phyloP scores from a whole-genome alignment of 2,113 vertebrate species.

The Periophthalmus modestus region DNA sequence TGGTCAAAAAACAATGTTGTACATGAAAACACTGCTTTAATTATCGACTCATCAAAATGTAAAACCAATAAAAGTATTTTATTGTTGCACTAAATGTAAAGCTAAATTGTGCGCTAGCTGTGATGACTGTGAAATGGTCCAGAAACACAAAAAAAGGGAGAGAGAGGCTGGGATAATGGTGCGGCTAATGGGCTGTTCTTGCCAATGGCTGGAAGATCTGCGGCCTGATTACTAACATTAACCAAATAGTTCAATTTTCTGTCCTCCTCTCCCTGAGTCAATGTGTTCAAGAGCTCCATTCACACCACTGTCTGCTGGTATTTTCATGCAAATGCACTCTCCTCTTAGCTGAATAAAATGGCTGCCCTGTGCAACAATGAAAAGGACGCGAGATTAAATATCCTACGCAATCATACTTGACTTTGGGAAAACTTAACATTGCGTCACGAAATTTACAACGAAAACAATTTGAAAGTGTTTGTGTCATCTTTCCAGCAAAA shows the following conservation, averaged over 20 bases:
- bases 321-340: conserved; percentile 16
- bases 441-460: not conserved
- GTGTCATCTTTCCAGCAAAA: not conserved
- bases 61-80: conserved; percentile 25
- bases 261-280: conserved; percentile 24
- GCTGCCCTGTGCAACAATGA: not conserved
- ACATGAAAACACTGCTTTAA: conserved; percentile 14
- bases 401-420: not conserved
- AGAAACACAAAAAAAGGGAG: conserved; percentile 16
- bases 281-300: conserved; percentile 16
- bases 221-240: conserved; percentile 64
- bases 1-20: conserved; percentile 10
- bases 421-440: not conserved
- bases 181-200: conserved; percentile 55
- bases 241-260: conserved; percentile 56
- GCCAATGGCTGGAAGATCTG: conserved; percentile 56
- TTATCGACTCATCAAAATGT: conserved; percentile 20
- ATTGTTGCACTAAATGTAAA: conserved; percentile 35
- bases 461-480: not conserved
- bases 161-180: conserved; percentile 43
- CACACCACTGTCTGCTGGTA: conserved; percentile 9
- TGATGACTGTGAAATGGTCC: conserved; percentile 45
- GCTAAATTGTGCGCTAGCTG: conserved; percentile 38
- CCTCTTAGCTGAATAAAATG: not conserved
- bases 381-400: not conserved